A percentile compares a stretch with the other conserved stretches of the same genome.
These are phyloP conservation scores for Drosophila tristis DNA, from an alignment of 1,140 invertebrate genomes.

Conservation along the genomic window DNA sequence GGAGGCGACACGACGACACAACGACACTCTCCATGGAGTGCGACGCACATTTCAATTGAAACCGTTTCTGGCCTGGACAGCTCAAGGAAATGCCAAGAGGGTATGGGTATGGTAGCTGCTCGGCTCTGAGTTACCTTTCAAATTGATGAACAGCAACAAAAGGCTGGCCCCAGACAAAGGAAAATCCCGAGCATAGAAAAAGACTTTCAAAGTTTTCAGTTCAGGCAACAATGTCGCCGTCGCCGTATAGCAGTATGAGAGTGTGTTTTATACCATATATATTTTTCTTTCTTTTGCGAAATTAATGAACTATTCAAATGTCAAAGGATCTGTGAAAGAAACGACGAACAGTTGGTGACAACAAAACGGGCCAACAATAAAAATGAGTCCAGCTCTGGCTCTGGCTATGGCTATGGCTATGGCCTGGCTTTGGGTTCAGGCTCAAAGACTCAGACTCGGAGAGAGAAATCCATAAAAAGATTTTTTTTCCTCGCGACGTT, in stretches of 20 bases:
- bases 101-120: background rate
- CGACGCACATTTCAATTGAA: slow-evolving; percentile 63
- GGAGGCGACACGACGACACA: background rate
- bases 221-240: slow-evolving; percentile 34
- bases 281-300: slow-evolving; percentile 67
- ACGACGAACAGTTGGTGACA: slow-evolving; percentile 71
- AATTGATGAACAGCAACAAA: slow-evolving; percentile 81
- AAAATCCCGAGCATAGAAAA: slow-evolving; percentile 72
- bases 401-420: no score
- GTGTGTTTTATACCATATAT: slow-evolving; percentile 2
- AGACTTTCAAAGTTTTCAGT: slow-evolving; percentile 76
- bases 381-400: slow-evolving; percentile 67
- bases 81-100: background rate
- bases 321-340: slow-evolving; percentile 77
- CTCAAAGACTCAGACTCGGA: slow-evolving; percentile 5
- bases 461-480: slow-evolving; percentile 77
- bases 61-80: slow-evolving; percentile 46
- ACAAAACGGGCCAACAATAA: slow-evolving; percentile 67
- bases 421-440: no score
- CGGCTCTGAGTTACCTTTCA: slow-evolving; percentile 67
- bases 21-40: slow-evolving; percentile 12
- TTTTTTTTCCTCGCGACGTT: slow-evolving; percentile 62
- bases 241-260: background rate
- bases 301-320: slow-evolving; percentile 83
- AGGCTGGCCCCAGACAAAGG: slow-evolving; percentile 65